These are phyloP conservation scores for Heteractis magnifica DNA, from an alignment of 92 coral and sea anemone genomes.

Conservation along the genomic window DNA sequence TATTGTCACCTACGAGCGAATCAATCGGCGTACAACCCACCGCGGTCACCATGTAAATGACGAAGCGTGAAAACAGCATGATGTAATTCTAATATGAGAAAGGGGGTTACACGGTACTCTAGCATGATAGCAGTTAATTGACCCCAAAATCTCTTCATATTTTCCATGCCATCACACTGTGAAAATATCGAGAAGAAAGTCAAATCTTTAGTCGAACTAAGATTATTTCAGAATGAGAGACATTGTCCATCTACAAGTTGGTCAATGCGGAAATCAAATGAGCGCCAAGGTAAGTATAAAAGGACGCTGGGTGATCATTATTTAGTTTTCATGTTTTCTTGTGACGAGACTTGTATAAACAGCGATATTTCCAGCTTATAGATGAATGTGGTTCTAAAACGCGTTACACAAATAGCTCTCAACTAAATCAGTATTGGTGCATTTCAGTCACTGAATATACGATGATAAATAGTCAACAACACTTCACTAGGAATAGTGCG, in stretches of 20 bases:
- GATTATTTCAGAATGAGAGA: constrained; percentile 57
- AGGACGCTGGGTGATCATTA: too few species aligned
- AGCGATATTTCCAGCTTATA: too few species aligned
- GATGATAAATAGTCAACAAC: too few species aligned
- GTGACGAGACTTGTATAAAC: too few species aligned
- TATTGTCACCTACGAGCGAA: neutral
- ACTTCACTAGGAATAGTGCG: too few species aligned
- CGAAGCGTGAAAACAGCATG: neutral
- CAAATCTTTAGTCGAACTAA: neutral
- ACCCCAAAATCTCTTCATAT: neutral
- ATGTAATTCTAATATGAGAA: neutral
- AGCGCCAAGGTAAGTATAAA: constrained; percentile 62
- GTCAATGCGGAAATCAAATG: constrained; percentile 85
- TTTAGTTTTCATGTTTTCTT: too few species aligned
- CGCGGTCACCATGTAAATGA: neutral
- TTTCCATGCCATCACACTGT: neutral
- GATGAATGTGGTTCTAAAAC: too few species aligned
- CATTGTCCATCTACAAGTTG: constrained; percentile 85
- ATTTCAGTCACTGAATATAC: too few species aligned
- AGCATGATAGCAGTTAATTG: neutral
- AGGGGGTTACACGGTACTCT: neutral
- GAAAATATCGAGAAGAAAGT: neutral
- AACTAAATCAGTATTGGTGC: too few species aligned
- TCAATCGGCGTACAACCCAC: neutral
- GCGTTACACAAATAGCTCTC: too few species aligned